Evolutionary conservation across 2,797 vertebrate species (phyloP), one percentile per base, ranked within the genome.

Genomic region (Syngnathus rostellatus): DNA sequence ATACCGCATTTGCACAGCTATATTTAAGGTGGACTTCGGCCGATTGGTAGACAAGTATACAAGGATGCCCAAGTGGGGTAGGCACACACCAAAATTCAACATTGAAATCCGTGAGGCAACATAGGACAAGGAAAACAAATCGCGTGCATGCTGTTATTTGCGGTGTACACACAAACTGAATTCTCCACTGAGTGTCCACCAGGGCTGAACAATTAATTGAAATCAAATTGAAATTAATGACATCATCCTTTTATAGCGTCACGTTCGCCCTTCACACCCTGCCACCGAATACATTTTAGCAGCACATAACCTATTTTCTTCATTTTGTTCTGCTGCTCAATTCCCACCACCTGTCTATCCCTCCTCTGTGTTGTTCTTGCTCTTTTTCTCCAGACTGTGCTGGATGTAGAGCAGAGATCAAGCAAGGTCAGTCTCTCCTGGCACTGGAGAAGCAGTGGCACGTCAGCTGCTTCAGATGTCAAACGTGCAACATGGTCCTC

Each of bases 401-500:
- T 0, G 96, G 97, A 64, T 98, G 97, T 86, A 91, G 94, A 82
- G 94, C 95, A 14, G 94, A 97, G 85, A 99, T 99, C 85, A 98
- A 95, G 81, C 96, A 98, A 62, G 96, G 97, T 67, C 97, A 98
- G 86, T 97, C 95, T 0, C 94, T 98, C 54, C 89, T 99, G 90
- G 97, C 97, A 0, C 71, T 99, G 88, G 96, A 98, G 88, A 98
- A 96, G 78, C 97, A 98, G 86, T 99, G 97, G 97, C 97, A 99
- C 0, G 96, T 99, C 88, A 97, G 94, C 91, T 99, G 97, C 88
- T 99, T 98, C 92, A 93, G 95, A 87, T 98, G 97, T 90, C 95
- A 92, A 85, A 97, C 94, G 2, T 99, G 97, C 43, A 94, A 92
- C 59, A 89, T 94, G 88, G 93, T 95, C 77, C 93, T 99, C 79